phyloP scores from a whole-genome alignment of 2,113 vertebrate species.

The Pluvialis apricaria region DNA sequence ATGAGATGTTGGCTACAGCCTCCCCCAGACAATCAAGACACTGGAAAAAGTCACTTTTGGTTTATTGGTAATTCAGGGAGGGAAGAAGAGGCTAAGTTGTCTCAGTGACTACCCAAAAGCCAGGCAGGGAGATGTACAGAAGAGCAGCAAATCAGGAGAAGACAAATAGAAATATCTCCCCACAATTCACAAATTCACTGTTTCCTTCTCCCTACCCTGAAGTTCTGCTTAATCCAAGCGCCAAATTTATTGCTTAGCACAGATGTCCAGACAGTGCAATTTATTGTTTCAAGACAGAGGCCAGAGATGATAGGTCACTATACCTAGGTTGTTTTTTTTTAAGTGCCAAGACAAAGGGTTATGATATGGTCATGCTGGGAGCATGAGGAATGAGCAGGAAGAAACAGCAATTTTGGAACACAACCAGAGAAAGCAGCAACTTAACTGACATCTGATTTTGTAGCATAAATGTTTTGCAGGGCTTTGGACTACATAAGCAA shows the following conservation, averaged over 20 bases:
- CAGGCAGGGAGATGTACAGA: not conserved
- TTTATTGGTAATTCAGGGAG: not conserved
- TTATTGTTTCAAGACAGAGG: not conserved
- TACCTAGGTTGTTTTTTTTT: not conserved
- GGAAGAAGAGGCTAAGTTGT: not conserved
- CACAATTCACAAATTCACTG: not conserved
- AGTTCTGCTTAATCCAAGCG: not conserved
- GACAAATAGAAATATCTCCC: not conserved
- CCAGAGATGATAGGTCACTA: not conserved
- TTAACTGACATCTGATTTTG: too few relatives aligned
- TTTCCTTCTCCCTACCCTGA: not conserved
- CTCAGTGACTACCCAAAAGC: not conserved
- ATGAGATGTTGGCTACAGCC: not conserved
- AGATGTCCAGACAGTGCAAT: not conserved
- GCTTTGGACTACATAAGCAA: not conserved
- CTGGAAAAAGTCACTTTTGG: not conserved
- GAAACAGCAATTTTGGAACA: not conserved
- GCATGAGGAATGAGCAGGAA: not conserved
- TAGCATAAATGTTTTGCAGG: not conserved
- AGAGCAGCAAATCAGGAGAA: not conserved
- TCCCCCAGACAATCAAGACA: not conserved
- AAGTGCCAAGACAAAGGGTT: not conserved
- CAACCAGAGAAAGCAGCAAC: too few relatives aligned
- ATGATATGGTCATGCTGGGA: not conserved
- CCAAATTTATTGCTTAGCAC: not conserved